Evolutionary conservation across 1,140 invertebrate species (phyloP).

Genomic region (roundworm (Caenorhabditis elegans)): DNA sequence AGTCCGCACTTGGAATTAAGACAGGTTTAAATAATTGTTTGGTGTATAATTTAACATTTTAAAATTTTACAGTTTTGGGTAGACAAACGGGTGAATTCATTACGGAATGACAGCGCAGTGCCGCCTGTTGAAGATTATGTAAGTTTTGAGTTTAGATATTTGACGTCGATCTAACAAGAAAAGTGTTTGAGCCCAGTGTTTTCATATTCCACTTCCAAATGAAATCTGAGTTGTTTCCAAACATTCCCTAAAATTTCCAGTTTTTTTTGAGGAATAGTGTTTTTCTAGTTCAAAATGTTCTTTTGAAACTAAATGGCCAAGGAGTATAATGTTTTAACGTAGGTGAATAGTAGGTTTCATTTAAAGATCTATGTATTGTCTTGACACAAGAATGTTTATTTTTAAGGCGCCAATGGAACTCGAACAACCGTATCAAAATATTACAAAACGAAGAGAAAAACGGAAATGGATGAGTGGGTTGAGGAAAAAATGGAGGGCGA

Average conservation of each 20-base stretch:
- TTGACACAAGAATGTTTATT: not conserved
- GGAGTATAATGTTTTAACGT: too few species aligned
- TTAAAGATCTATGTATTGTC: too few species aligned
- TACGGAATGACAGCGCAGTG: conserved; percentile 34
- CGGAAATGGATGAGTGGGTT: conserved; percentile 6
- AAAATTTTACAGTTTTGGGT: conserved; percentile 50
- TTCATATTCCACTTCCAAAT: too few species aligned
- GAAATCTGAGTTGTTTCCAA: too few species aligned
- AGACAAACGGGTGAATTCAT: conserved; percentile 43
- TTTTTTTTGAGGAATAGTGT: too few species aligned
- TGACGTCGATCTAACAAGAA: too few species aligned
- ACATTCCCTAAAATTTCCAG: too few species aligned
- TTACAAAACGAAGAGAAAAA: conserved; percentile 9
- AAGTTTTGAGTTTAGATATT: not conserved
- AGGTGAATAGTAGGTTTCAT: too few species aligned
- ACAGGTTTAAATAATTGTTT: conserved; percentile 46
- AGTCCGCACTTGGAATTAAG: conserved; percentile 58
- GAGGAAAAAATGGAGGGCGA: not conserved
- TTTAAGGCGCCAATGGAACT: conserved; percentile 22
- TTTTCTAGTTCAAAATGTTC: too few species aligned
- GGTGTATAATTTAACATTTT: not conserved
- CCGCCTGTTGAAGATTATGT: conserved; percentile 32
- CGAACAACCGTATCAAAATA: conserved; percentile 24
- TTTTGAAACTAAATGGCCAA: too few species aligned
- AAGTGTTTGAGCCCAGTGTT: too few species aligned